Evolutionary conservation across 2,113 vertebrate genomes (phyloP).

Genomic region (Macroglossus sobrinus): DNA sequence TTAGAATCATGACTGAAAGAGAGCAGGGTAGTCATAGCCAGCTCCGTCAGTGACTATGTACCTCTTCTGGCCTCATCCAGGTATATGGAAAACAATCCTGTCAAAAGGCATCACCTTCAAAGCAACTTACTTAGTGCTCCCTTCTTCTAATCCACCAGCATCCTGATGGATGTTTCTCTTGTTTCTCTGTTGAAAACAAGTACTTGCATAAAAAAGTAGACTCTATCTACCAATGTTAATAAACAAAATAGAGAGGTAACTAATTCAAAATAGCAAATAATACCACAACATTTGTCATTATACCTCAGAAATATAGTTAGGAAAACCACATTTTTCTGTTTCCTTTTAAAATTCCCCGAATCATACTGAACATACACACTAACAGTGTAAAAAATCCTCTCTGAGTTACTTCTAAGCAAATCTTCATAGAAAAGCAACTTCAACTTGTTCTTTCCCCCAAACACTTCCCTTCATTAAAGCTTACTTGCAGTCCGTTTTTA

Average conservation of each 20-base stretch:
- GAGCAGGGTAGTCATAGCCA: background rate
- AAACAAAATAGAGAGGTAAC: background rate
- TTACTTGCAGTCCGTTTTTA: background rate
- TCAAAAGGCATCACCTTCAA: accelerated
- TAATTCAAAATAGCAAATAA: background rate
- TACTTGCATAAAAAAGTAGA: background rate
- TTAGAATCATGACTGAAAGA: background rate
- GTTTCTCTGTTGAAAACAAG: background rate
- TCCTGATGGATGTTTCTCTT: background rate
- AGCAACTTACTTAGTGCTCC: background rate
- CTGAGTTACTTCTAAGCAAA: background rate
- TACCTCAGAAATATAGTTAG: background rate
- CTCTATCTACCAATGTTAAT: background rate
- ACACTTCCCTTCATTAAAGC: background rate
- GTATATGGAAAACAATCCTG: accelerated
- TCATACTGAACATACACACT: background rate
- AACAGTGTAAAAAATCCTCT: background rate
- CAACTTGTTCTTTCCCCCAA: background rate
- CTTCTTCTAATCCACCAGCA: background rate
- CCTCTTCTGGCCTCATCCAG: accelerated
- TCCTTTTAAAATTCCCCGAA: background rate
- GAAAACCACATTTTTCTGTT: background rate
- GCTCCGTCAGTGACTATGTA: accelerated
- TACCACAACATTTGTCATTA: background rate
- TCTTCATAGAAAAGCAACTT: background rate